Evolutionary conservation across 2,113 vertebrate species (phyloP).

Genomic region (Loxodonta africana): DNA sequence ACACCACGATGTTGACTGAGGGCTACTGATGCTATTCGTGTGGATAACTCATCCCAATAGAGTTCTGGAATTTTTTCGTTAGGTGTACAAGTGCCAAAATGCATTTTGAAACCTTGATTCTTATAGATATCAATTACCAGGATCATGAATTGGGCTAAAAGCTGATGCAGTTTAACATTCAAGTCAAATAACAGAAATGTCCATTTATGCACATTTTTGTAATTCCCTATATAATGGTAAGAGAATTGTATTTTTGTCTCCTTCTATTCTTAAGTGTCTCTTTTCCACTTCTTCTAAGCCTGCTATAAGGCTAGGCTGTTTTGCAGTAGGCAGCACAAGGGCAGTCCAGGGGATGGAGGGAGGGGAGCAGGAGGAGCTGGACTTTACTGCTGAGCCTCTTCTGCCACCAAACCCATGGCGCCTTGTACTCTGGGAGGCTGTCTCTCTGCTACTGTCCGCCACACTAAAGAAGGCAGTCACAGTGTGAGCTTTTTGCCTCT

Average conservation of each 20-base stretch:
- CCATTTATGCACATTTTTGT: not conserved
- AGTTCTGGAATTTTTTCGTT: not conserved
- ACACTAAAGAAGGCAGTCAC: not conserved
- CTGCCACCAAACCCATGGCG: not conserved
- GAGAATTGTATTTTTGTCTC: not conserved
- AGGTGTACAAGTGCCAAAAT: conserved; percentile 6
- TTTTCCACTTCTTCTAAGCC: not conserved
- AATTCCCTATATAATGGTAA: not conserved
- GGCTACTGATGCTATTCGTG: not conserved
- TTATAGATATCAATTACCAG: not conserved
- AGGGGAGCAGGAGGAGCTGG: not conserved
- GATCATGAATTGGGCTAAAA: not conserved
- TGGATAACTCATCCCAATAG: not conserved
- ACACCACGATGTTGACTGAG: not conserved
- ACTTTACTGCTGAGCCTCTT: not conserved
- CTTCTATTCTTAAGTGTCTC: not conserved
- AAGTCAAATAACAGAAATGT: conserved; percentile 15
- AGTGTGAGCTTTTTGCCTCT: not conserved
- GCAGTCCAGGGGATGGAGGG: not conserved
- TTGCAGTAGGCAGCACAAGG: rapidly evolving
- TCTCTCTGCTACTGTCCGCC: not conserved
- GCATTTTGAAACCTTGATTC: not conserved
- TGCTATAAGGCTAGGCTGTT: not conserved
- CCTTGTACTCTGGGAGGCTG: no score
- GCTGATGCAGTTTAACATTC: not conserved